Evolutionary conservation across 2,797 vertebrate genomes (phyloP).

Genomic region (Luscinia megarhynchos): DNA sequence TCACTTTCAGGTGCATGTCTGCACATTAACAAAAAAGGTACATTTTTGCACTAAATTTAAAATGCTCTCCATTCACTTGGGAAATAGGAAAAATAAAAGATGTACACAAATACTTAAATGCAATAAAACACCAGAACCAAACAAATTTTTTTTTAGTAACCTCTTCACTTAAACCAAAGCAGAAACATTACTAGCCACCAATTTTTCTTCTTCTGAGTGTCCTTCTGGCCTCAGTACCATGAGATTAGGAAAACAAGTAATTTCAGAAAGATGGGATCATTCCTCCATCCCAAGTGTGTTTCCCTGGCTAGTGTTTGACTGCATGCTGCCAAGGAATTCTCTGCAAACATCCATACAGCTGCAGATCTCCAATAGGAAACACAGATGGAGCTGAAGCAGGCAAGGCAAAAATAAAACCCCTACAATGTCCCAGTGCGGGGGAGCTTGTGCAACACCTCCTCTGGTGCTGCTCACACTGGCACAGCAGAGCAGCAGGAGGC

Average conservation of each 20-base stretch:
- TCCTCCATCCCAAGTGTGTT: neutral
- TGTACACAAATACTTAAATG: neutral
- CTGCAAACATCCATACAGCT: neutral
- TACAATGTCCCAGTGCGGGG: neutral
- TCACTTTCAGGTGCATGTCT: neutral
- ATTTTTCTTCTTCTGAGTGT: neutral
- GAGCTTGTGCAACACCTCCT: neutral
- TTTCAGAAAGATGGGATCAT: neutral
- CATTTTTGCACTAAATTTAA: neutral
- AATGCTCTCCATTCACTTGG: neutral
- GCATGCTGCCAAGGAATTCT: neutral
- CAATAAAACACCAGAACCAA: neutral
- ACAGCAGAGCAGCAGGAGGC: neutral
- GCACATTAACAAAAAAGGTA: neutral
- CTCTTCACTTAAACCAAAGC: neutral
- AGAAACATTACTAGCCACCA: neutral
- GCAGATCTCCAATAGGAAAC: neutral
- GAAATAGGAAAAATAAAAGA: neutral
- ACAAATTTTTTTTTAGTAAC: rapidly evolving
- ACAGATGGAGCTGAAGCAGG: neutral
- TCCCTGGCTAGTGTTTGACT: neutral
- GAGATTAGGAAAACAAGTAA: neutral
- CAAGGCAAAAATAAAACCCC: neutral
- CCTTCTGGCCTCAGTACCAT: neutral
- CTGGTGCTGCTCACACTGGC: neutral